phyloP scores from a whole-genome alignment of 2,888 invertebrate species.

The Formica aserva region DNA sequence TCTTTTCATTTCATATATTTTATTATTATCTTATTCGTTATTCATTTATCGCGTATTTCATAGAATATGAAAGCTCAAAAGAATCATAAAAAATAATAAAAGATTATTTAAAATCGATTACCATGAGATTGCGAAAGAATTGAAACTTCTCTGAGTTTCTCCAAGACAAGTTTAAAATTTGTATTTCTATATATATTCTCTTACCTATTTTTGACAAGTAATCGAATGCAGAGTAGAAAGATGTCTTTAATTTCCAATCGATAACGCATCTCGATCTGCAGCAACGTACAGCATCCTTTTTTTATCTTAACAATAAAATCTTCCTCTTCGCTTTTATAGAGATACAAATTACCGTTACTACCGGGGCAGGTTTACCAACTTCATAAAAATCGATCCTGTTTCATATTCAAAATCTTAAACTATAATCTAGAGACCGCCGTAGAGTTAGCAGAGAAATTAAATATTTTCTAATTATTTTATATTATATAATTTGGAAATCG shows the following conservation, averaged over 20 bases:
- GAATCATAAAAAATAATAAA: background rate
- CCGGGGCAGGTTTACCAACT: background rate
- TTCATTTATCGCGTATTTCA: background rate
- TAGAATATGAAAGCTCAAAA: background rate
- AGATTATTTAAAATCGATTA: background rate
- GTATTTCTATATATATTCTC: background rate
- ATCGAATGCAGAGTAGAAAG: background rate
- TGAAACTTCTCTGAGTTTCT: background rate
- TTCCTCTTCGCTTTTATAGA: background rate
- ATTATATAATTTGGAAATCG: too few species aligned
- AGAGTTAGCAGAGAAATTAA: too few species aligned
- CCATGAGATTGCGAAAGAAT: background rate
- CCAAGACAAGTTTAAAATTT: background rate
- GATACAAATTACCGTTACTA: background rate
- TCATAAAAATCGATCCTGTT: background rate
- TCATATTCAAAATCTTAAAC: background rate
- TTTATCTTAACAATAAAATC: background rate
- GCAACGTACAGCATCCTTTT: background rate
- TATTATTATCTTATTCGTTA: background rate
- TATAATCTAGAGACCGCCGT: background rate
- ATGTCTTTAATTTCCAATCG: background rate
- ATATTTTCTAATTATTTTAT: too few species aligned
- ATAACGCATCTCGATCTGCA: background rate
- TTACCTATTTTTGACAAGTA: background rate
- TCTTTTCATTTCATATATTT: background rate